Evolutionary conservation across 2,888 invertebrate species (phyloP).

Genomic region (Apamea epomidion): DNA sequence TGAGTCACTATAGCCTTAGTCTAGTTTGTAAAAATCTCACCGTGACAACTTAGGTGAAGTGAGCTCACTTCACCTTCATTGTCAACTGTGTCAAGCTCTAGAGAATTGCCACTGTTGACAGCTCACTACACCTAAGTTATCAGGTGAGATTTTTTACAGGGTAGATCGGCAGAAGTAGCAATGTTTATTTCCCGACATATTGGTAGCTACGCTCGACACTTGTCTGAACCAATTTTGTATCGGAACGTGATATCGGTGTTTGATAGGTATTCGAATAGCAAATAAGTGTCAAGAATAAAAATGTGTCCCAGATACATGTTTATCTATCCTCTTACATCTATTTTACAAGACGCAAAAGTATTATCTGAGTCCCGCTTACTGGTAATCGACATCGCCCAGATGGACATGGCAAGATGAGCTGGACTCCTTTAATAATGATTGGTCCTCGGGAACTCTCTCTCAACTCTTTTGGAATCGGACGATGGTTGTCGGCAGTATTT

Average conservation of each 20-base stretch:
- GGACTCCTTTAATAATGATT: too few species aligned
- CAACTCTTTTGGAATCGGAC: too few species aligned
- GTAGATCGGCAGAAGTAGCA: neutral
- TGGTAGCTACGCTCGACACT: neutral
- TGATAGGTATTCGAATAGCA: neutral
- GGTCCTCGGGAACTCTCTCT: too few species aligned
- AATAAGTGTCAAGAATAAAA: neutral
- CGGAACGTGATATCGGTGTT: neutral
- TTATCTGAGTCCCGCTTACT: too few species aligned
- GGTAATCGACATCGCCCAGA: too few species aligned
- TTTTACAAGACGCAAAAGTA: neutral
- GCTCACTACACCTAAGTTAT: neutral
- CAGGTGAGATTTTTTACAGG: neutral
- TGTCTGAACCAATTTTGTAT: neutral
- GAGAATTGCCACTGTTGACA: neutral
- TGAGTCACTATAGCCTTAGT: neutral
- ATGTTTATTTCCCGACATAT: neutral
- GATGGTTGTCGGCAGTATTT: too few species aligned
- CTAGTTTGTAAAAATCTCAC: neutral
- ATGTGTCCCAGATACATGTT: neutral
- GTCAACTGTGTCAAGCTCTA: neutral
- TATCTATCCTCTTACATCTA: neutral
- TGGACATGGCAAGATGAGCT: too few species aligned
- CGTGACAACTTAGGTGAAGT: neutral
- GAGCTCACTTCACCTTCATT: neutral